Conservation (phyloP, 2,113 vertebrate genomes). For the Pitta sordida region DNA sequence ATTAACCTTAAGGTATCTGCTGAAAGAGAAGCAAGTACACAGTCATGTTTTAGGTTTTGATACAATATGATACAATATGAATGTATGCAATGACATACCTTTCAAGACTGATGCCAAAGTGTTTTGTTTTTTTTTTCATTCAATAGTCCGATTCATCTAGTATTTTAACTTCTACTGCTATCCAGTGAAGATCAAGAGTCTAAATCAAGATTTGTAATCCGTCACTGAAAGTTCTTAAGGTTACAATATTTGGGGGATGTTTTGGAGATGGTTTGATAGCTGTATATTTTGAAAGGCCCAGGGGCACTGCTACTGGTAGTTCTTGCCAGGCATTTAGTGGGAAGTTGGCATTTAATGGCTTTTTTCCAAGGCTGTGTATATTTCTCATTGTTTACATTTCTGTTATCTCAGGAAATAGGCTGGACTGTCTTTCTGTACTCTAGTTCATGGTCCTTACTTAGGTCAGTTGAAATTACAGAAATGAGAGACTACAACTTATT, state of each 20-base stretch:
- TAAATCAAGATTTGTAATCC: neutral
- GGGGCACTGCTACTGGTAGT: neutral
- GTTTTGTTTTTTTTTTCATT: neutral
- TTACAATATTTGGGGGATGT: neutral
- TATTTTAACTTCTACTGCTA: neutral
- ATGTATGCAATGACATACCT: neutral
- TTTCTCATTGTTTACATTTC: constrained; percentile 9
- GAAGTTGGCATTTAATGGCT: constrained; percentile 14
- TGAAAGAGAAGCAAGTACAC: neutral
- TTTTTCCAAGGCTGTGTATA: constrained; percentile 9
- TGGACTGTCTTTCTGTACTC: neutral
- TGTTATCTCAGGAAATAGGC: constrained; percentile 26
- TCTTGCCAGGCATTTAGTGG: constrained; percentile 25
- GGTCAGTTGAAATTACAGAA: neutral
- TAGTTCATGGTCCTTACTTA: neutral
- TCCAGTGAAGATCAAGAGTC: neutral
- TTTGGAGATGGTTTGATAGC: neutral
- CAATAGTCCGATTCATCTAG: fast-evolving
- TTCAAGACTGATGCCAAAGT: neutral
- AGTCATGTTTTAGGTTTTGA: neutral
- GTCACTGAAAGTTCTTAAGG: neutral
- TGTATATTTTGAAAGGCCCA: neutral
- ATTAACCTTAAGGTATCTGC: neutral
- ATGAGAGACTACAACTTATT: neutral
- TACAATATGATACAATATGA: neutral